Conservation (phyloP, 2,888 invertebrate genomes). For the Junonia oenone region DNA sequence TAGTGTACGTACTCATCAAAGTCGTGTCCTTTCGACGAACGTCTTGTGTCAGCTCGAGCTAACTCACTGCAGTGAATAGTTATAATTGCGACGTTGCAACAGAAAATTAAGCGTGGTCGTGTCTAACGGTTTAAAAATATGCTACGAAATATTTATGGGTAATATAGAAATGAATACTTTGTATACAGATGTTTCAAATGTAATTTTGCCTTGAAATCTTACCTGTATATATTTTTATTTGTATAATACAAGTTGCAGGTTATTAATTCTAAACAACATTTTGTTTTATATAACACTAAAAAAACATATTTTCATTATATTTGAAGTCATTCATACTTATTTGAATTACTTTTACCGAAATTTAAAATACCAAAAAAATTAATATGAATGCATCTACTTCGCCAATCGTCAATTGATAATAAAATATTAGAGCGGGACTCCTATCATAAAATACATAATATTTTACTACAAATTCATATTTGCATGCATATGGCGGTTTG, state of each 20-base stretch:
- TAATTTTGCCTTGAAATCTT: constrained; percentile 28
- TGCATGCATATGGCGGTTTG: background rate
- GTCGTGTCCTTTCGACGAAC: constrained; percentile 1
- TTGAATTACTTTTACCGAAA: no score
- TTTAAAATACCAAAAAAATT: no score
- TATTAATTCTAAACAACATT: background rate
- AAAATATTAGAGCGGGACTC: background rate
- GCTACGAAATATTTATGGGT: constrained; percentile 4
- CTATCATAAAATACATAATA: background rate
- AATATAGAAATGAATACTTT: constrained; percentile 25
- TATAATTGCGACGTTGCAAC: background rate
- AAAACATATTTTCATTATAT: background rate
- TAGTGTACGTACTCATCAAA: constrained; percentile 8
- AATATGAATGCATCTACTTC: no score
- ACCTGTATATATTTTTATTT: constrained; percentile 34
- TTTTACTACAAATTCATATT: no score
- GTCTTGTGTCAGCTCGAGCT: constrained; percentile 1
- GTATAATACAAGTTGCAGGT: constrained; percentile 18
- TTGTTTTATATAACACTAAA: background rate
- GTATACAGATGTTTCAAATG: constrained; percentile 32
- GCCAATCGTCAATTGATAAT: no score
- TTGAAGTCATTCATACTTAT: no score
- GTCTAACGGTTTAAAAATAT: constrained; percentile 5
- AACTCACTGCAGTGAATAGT: background rate
- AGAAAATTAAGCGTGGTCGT: constrained; percentile 3